A percentile compares a stretch with the other conserved stretches of the same genome.
Conservation (phyloP, 1,140 invertebrate genomes). For the Caligus rogercresseyi region DNA sequence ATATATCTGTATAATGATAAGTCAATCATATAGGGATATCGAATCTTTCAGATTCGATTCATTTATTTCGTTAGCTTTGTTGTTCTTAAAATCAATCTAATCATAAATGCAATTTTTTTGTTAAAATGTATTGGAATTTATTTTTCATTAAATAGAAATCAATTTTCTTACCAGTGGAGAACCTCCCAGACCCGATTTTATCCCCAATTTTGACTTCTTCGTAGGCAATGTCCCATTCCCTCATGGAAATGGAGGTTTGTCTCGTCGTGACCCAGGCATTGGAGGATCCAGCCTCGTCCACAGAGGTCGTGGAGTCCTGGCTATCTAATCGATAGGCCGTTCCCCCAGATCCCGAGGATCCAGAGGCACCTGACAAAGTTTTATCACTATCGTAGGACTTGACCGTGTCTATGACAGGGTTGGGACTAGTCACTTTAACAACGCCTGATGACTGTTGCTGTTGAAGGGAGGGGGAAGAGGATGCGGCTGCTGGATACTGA, state of each 20-base stretch:
- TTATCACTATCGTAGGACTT: conserved; percentile 19
- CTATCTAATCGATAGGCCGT: conserved; percentile 16
- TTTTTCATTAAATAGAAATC: too few relatives aligned
- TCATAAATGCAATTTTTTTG: too few relatives aligned
- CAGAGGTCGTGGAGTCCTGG: conserved; percentile 16
- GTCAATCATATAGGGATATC: too few relatives aligned
- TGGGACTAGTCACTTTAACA: conserved; percentile 9
- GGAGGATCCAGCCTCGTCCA: conserved; percentile 4
- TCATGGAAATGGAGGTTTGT: conserved; percentile 45
- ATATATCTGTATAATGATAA: too few relatives aligned
- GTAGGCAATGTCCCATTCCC: conserved; percentile 95
- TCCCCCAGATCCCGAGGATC: conserved; percentile 12
- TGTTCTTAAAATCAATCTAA: too few relatives aligned
- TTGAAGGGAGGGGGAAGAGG: not conserved
- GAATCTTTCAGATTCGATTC: too few relatives aligned
- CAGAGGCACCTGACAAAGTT: conserved; percentile 17
- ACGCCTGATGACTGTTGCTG: not conserved
- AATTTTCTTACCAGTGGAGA: conserved; percentile 44
- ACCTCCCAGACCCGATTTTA: conserved; percentile 70
- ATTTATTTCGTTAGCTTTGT: too few relatives aligned
- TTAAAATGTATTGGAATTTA: too few relatives aligned
- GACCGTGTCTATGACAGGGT: conserved; percentile 17
- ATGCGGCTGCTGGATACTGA: not conserved
- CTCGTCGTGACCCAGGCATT: conserved; percentile 14
- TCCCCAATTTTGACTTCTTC: conserved; percentile 75